Conservation (phyloP, 2,888 invertebrate species). For the Cerastoderma edule region DNA sequence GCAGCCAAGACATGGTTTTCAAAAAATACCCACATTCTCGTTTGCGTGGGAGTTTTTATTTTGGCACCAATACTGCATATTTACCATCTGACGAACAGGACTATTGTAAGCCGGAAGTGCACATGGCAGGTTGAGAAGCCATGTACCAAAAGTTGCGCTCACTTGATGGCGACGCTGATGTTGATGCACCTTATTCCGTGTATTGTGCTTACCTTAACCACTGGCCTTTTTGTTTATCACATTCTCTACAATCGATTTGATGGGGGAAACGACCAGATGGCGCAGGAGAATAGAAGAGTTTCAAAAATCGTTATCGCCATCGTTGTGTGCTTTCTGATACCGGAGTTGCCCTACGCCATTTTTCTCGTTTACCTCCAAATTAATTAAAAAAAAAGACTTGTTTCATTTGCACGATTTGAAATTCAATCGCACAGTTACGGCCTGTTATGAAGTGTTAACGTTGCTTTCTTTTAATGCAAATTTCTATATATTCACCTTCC, state of each 20-base stretch:
- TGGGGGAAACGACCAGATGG: background rate
- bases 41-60: slow-evolving; percentile 23
- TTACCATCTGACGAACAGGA: slow-evolving; percentile 31
- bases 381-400: background rate
- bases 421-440: slow-evolving; percentile 28
- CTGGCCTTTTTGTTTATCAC: slow-evolving; percentile 33
- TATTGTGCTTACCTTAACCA: slow-evolving; percentile 35
- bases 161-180: slow-evolving; percentile 28
- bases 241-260: background rate
- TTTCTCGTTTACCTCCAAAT: slow-evolving; percentile 10
- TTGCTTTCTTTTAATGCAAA: slow-evolving; percentile 48
- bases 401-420: background rate
- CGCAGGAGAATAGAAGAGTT: slow-evolving; percentile 36
- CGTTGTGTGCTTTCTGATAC: slow-evolving; percentile 50
- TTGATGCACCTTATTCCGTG: slow-evolving; percentile 46
- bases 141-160: slow-evolving; percentile 26
- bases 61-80: slow-evolving; percentile 30
- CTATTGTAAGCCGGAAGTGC: slow-evolving; percentile 23
- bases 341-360: slow-evolving; percentile 58
- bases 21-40: slow-evolving; percentile 13
- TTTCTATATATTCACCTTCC: slow-evolving; percentile 49
- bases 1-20: slow-evolving; percentile 15
- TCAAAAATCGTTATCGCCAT: slow-evolving; percentile 49
- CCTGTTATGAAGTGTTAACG: slow-evolving; percentile 40
- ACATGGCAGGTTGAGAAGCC: slow-evolving; percentile 17